A percentile compares a stretch with the other conserved stretches of the same genome.
Conservation (phyloP, 2,888 invertebrate species). For the Mycalesis mineus region DNA sequence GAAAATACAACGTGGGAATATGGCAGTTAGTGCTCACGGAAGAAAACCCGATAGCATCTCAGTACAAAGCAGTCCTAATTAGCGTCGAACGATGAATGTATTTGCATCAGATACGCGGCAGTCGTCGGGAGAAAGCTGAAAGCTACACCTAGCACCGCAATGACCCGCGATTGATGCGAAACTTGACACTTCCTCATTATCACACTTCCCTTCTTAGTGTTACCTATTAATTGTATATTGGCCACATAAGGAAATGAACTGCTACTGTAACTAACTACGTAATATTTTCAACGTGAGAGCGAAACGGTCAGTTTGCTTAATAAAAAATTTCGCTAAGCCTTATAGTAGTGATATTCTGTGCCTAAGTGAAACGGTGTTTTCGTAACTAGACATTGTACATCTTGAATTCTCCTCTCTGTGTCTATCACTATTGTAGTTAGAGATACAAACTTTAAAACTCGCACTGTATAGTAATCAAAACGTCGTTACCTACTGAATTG, state of each 20-base stretch:
- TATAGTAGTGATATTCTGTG: too few species aligned
- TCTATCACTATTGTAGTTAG: too few species aligned
- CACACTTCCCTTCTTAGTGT: constrained; percentile 7
- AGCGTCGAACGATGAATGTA: constrained; percentile 25
- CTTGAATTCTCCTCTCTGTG: too few species aligned
- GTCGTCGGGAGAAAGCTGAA: constrained; percentile 32
- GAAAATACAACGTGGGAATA: constrained; percentile 15
- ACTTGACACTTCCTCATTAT: constrained; percentile 30
- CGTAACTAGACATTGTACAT: too few species aligned
- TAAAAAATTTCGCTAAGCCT: too few species aligned
- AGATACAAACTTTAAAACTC: too few species aligned
- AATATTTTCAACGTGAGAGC: too few species aligned
- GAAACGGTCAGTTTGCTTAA: too few species aligned
- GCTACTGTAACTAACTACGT: too few species aligned
- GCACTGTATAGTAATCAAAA: too few species aligned
- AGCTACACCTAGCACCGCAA: constrained; percentile 23
- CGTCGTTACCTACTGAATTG: too few species aligned
- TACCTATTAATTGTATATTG: constrained; percentile 1
- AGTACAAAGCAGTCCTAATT: constrained; percentile 23
- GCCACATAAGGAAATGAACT: not conserved
- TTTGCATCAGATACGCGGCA: constrained; percentile 33
- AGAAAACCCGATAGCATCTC: constrained; percentile 14
- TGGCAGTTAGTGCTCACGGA: not conserved
- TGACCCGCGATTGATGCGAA: constrained; percentile 26
- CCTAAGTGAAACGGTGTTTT: too few species aligned